phyloP scores from a whole-genome alignment of 2,888 invertebrate species.

The Plagiodera versicolora region DNA sequence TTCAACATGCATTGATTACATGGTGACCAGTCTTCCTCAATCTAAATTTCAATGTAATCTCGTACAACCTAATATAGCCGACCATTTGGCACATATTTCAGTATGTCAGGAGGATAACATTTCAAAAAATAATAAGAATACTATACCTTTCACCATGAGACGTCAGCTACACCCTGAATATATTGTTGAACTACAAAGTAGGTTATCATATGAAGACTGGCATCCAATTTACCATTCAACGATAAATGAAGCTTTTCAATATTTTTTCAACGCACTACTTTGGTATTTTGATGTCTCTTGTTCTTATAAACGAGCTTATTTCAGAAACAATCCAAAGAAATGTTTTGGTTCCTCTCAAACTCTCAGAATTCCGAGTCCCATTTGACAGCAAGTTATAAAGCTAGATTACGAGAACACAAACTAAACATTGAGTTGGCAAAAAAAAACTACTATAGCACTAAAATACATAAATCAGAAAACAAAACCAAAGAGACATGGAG shows the following conservation, averaged over 20 bases:
- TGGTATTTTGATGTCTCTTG: constrained; percentile 8
- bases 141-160: neutral
- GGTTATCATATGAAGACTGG: constrained; percentile 1
- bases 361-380: too few species aligned
- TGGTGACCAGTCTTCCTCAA: constrained; percentile 1
- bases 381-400: too few species aligned
- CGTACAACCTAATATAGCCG: neutral
- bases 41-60: neutral
- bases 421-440: neutral
- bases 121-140: neutral
- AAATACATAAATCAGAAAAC: neutral
- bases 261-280: constrained; percentile 2
- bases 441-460: neutral
- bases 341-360: too few species aligned
- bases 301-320: neutral
- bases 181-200: neutral
- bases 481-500: neutral
- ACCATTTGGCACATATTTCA: neutral
- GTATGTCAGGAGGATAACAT: neutral
- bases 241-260: constrained; percentile 1
- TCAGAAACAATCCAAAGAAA: neutral
- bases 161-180: neutral
- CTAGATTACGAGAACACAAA: neutral
- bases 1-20: constrained; percentile 6
- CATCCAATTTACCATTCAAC: neutral